phyloP scores from a whole-genome alignment of 2,797 vertebrate genomes.

The Lophotriccus pileatus region DNA sequence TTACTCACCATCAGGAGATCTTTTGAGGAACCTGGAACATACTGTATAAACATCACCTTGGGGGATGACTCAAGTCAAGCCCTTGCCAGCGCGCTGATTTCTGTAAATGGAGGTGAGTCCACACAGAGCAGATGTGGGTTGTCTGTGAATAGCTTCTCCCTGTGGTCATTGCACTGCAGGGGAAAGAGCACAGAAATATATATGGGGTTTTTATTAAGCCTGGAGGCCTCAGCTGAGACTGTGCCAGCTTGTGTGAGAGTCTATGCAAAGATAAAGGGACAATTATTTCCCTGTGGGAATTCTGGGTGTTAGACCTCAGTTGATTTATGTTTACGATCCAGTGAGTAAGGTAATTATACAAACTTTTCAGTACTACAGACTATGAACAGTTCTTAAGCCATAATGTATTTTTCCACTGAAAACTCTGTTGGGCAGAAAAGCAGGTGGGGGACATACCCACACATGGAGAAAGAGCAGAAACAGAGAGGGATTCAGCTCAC shows the following conservation, averaged over 20 bases:
- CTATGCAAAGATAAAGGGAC: background rate
- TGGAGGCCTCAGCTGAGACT: background rate
- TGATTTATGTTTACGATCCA: background rate
- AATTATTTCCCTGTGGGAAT: background rate
- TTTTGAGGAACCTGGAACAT: conserved; percentile 86
- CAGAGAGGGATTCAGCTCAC: background rate
- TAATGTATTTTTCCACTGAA: background rate
- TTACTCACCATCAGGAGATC: conserved; percentile 81
- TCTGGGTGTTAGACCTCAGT: background rate
- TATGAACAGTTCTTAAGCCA: background rate
- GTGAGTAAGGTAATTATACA: background rate
- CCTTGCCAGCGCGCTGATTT: conserved; percentile 84
- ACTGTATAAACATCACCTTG: conserved; percentile 93
- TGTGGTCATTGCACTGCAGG: background rate
- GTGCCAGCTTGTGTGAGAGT: background rate
- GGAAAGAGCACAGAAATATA: background rate
- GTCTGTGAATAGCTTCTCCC: background rate
- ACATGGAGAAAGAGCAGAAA: background rate
- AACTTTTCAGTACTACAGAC: background rate
- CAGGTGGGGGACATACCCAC: background rate
- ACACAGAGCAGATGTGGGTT: accelerated
- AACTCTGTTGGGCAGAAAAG: background rate
- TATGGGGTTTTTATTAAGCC: background rate
- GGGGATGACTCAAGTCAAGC: conserved; percentile 81
- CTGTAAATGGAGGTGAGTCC: conserved; percentile 75